Percentiles rank a stretch among this genome's conserved stretches.
phyloP scores from a whole-genome alignment of 2,797 vertebrate genomes.

The Takifugu rubripes region DNA sequence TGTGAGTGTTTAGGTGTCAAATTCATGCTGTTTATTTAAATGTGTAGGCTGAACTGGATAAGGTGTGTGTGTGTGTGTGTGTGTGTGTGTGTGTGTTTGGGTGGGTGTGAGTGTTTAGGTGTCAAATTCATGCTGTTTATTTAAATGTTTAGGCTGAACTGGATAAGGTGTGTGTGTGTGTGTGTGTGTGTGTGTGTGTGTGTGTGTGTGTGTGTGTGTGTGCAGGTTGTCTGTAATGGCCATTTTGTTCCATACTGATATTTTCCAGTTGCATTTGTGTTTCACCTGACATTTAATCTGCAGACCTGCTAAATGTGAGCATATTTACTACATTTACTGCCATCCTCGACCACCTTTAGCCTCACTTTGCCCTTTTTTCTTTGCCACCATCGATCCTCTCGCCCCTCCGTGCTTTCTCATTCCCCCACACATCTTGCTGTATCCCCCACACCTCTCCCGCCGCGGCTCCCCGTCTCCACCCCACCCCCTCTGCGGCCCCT shows the following conservation, averaged over 20 bases:
- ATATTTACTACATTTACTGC: slow-evolving; percentile 1
- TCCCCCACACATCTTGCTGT: neutral
- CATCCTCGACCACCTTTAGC: neutral
- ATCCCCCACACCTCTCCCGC: neutral
- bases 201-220: slow-evolving; percentile 10
- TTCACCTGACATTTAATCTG: slow-evolving; percentile 15
- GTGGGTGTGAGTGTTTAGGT: no score
- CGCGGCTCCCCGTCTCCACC: slow-evolving; percentile 7
- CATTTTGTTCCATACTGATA: slow-evolving; percentile 22
- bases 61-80: neutral
- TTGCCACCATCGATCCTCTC: slow-evolving; percentile 14
- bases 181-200: slow-evolving; percentile 13
- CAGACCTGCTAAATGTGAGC: slow-evolving; percentile 7
- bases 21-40: slow-evolving; percentile 4
- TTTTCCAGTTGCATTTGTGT: slow-evolving; percentile 24
- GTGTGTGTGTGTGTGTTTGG: neutral
- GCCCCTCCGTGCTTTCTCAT: slow-evolving; percentile 12
- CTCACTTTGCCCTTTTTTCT: slow-evolving; percentile 5
- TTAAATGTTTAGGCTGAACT: slow-evolving; percentile 10
- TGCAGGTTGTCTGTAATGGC: slow-evolving; percentile 27
- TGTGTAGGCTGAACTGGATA: neutral
- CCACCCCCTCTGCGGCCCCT: neutral
- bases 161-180: neutral
- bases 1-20: no score
- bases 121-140: neutral